These are phyloP conservation scores for Catalaphyllia jardinei DNA, from an alignment of 64 coral and sea anemone genomes.

Conservation along the genomic window DNA sequence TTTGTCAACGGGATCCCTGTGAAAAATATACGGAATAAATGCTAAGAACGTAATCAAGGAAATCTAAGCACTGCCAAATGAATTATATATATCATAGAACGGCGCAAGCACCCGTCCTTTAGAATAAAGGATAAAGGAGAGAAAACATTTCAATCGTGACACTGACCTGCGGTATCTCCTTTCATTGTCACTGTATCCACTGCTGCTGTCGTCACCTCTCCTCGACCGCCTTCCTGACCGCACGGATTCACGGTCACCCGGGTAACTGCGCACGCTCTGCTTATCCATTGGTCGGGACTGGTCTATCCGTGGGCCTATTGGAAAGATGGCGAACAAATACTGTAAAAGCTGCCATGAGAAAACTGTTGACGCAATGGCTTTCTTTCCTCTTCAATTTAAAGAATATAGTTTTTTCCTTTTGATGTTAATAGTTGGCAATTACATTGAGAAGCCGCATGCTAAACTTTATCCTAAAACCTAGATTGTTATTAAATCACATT, in stretches of 20 bases:
- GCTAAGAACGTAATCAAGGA: neutral
- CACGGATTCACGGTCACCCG: constrained; percentile 88
- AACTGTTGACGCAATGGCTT: neutral
- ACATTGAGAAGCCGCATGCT: too few relatives aligned
- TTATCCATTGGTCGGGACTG: constrained; percentile 83
- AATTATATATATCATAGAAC: too few relatives aligned
- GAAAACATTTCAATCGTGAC: neutral
- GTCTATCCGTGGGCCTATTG: constrained; percentile 46
- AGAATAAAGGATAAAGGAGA: too few relatives aligned
- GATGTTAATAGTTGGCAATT: too few relatives aligned
- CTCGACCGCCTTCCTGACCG: constrained; percentile 83
- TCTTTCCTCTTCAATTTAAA: too few relatives aligned
- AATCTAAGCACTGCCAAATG: too few relatives aligned
- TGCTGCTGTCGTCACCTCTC: constrained; percentile 82
- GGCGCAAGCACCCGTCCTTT: too few relatives aligned
- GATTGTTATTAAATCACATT: too few relatives aligned
- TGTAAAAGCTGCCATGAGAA: neutral
- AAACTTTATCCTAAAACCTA: too few relatives aligned
- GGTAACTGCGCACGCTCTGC: constrained; percentile 89
- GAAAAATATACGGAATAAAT: neutral
- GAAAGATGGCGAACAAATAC: neutral
- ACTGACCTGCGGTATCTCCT: constrained; percentile 69
- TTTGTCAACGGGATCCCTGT: constrained; percentile 80
- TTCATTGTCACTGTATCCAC: constrained; percentile 84
- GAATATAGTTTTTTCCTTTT: too few relatives aligned